These are phyloP conservation scores for Pyralis farinalis DNA, from an alignment of 2,888 invertebrate species.

Conservation along the genomic window DNA sequence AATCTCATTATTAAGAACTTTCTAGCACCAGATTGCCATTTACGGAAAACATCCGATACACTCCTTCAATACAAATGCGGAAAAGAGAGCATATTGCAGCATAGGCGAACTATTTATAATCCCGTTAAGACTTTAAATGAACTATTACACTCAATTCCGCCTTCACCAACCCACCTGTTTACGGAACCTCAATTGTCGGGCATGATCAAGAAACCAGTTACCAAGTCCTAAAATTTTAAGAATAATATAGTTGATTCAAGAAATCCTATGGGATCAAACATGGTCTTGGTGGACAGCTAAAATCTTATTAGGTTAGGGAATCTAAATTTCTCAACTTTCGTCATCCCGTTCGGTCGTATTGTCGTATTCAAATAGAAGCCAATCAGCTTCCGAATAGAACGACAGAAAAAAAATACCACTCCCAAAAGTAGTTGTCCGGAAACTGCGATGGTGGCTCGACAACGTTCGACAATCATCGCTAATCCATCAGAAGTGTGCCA, in stretches of 20 bases:
- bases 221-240: constrained; percentile 5
- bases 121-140: constrained; percentile 13
- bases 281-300: constrained; percentile 15
- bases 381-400: constrained; percentile 11
- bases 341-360: constrained; percentile 11
- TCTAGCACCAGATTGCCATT: constrained; percentile 1
- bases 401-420: constrained; percentile 4
- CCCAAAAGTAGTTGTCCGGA: constrained; percentile 1
- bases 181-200: constrained; percentile 14
- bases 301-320: constrained; percentile 11
- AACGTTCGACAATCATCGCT: constrained; percentile 1
- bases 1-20: constrained; percentile 7
- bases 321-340: constrained; percentile 12
- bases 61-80: constrained; percentile 16
- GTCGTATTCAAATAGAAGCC: constrained; percentile 14
- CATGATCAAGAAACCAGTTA: constrained; percentile 14
- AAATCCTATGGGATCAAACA: neutral
- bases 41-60: constrained; percentile 12
- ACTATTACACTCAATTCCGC: constrained; percentile 17
- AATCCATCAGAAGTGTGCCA: constrained; percentile 1
- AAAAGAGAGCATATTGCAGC: constrained; percentile 11
- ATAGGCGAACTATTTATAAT: constrained; percentile 9
- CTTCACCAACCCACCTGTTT: constrained; percentile 18
- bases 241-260: neutral
- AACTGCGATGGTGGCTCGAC: constrained; percentile 12